A percentile compares a stretch with the other conserved stretches of the same genome.
Conservation (phyloP, 2,797 vertebrate genomes). For the Malurus leucopterus region DNA sequence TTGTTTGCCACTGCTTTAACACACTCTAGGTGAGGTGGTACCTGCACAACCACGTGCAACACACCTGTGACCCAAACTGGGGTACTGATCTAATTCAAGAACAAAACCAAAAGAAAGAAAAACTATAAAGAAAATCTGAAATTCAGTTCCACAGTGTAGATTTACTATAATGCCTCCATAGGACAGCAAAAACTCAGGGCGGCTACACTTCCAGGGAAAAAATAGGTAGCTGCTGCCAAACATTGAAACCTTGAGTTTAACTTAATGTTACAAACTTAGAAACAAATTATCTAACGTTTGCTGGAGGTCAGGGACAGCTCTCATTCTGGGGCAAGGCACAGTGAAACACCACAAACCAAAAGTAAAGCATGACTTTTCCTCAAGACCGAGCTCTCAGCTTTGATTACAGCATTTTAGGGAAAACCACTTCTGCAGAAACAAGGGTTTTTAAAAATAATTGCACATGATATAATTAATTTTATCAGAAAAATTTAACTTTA, state of each 20-base stretch:
- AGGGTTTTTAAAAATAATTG: fast-evolving
- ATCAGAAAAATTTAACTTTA: not conserved
- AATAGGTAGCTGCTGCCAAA: fast-evolving
- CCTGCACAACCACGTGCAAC: fast-evolving
- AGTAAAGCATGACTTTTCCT: not conserved
- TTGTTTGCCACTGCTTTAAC: not conserved
- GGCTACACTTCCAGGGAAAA: not conserved
- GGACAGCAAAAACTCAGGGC: fast-evolving
- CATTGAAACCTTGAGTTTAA: not conserved
- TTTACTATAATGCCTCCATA: not conserved
- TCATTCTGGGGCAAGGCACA: not conserved
- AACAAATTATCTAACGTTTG: not conserved
- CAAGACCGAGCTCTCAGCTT: not conserved
- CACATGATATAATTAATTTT: not conserved
- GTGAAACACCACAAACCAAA: not conserved
- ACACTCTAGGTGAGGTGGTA: not conserved
- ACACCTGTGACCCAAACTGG: fast-evolving
- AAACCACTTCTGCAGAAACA: not conserved
- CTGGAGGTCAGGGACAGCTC: not conserved
- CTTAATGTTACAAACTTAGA: not conserved
- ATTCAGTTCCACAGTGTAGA: not conserved
- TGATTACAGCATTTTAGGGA: not conserved
- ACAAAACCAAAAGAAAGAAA: not conserved
- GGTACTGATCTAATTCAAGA: not conserved
- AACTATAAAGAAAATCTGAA: not conserved